Evolutionary conservation across 2,113 vertebrate species (phyloP).

Genomic region (Neofelis nebulosa): DNA sequence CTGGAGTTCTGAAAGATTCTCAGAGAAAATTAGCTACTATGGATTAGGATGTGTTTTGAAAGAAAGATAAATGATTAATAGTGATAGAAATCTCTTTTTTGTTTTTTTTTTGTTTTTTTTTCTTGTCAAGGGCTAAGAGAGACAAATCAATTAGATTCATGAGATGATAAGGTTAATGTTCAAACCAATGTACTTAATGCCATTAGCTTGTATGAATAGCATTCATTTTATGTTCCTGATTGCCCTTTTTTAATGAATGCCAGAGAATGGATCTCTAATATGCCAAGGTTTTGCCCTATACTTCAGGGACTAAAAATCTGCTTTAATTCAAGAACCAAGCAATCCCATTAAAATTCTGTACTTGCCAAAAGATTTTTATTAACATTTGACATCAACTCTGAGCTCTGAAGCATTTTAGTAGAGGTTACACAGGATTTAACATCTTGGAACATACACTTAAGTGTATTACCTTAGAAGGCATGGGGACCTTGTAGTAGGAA

Average conservation of each 20-base stretch:
- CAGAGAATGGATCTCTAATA: background rate
- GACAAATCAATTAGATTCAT: constrained; percentile 47
- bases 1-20: background rate
- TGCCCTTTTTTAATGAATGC: constrained; percentile 61
- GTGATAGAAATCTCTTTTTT: background rate
- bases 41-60: background rate
- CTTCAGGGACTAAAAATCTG: constrained; percentile 22
- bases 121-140: background rate
- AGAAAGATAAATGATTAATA: background rate
- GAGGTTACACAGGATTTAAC: constrained; percentile 64
- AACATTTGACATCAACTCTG: constrained; percentile 71
- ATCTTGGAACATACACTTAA: constrained; percentile 62
- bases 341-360: constrained; percentile 63
- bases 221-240: background rate
- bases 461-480: constrained; percentile 56
- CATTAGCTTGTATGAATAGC: background rate
- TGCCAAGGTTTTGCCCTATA: constrained; percentile 33
- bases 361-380: constrained; percentile 67
- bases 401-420: constrained; percentile 51
- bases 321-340: constrained; percentile 56
- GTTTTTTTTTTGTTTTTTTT: background rate
- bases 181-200: background rate
- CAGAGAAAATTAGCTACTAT: background rate
- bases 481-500: background rate
- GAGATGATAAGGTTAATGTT: constrained; percentile 53